Conservation (phyloP, 2,797 vertebrate genomes). For the Centroberyx gerrardi region DNA sequence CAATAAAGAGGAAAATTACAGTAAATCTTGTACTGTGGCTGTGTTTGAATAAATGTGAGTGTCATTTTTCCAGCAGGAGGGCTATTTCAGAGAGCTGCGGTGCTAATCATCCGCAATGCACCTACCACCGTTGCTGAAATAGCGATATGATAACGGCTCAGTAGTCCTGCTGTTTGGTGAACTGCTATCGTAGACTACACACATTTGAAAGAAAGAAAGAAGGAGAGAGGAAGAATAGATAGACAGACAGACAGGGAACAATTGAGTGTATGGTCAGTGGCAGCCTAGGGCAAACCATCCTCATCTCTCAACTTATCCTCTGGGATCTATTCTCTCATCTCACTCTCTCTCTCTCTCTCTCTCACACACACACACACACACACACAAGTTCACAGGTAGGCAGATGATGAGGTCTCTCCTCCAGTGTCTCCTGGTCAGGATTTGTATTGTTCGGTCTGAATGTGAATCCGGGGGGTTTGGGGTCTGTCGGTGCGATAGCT, state of each 20-base stretch:
- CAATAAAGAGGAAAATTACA: background rate
- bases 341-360: background rate
- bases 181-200: background rate
- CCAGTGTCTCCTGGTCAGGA: slow-evolving; percentile 68
- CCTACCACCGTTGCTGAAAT: background rate
- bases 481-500: slow-evolving; percentile 17
- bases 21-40: background rate
- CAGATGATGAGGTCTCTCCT: slow-evolving; percentile 57
- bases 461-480: slow-evolving; percentile 67
- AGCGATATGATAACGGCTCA: background rate
- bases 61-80: background rate
- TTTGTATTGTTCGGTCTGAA: slow-evolving; percentile 72
- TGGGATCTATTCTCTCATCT: slow-evolving; percentile 41
- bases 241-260: slow-evolving; percentile 7
- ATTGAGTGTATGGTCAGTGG: slow-evolving; percentile 51
- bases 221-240: background rate
- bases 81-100: background rate
- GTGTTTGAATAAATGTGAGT: slow-evolving; percentile 11
- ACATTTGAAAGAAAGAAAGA: slow-evolving; percentile 41
- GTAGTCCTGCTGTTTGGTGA: background rate
- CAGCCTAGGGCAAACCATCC: slow-evolving; percentile 62
- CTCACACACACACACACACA: background rate
- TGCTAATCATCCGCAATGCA: background rate
- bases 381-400: slow-evolving; percentile 31
- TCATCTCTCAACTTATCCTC: slow-evolving; percentile 62